Evolutionary conservation across 2,113 vertebrate genomes (phyloP), one percentile per base, ranked within the genome.

Genomic region (Rhea pennata): DNA sequence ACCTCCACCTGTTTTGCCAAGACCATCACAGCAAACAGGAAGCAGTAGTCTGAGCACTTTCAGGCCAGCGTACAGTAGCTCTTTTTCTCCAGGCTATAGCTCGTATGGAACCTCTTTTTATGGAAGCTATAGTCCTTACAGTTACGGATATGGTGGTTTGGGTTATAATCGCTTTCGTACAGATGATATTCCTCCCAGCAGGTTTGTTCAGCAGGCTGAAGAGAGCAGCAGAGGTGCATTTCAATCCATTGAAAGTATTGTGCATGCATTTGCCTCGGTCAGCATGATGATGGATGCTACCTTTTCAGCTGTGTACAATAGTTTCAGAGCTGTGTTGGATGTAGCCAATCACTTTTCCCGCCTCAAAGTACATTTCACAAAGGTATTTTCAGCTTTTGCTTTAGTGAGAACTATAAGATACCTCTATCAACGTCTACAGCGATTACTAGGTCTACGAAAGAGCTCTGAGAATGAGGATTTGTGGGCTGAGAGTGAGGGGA

Each of bases 281-380:
- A 99, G 99, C 97, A 99, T 99, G 99, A 99, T 99, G 99, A 98
- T 99, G 98, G 99, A 99, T 48, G 99, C 99, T 50, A 99, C 99
- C 31, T 99, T 99, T 94, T 99, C 99, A 2, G 99, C 99, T 0
- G 99, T 99, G 17, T 99, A 99, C 92, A 99, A 99, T 98, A 99
- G 99, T 94, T 99, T 99, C 96, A 98, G 99, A 4, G 99, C 99
- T 1, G 99, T 99, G 44, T 91, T 99, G 94, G 99, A 99, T 75
- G 99, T 99, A 50, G 99, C 99, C 74, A 99, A 99, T 96, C 99
- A 99, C 93, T 98, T 99, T 70, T 99, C 99, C 6, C 98, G 99
- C 80, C 98, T 99, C 84, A 99, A 98, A 48, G 88, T 99, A 29
- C 99, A 99, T 95, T 99, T 99, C 90, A 99, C 99, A 73, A 99